Evolutionary conservation across 2,888 invertebrate species (phyloP), one percentile per base, ranked within the genome.

Genomic region (Ectemnius continuus): DNA sequence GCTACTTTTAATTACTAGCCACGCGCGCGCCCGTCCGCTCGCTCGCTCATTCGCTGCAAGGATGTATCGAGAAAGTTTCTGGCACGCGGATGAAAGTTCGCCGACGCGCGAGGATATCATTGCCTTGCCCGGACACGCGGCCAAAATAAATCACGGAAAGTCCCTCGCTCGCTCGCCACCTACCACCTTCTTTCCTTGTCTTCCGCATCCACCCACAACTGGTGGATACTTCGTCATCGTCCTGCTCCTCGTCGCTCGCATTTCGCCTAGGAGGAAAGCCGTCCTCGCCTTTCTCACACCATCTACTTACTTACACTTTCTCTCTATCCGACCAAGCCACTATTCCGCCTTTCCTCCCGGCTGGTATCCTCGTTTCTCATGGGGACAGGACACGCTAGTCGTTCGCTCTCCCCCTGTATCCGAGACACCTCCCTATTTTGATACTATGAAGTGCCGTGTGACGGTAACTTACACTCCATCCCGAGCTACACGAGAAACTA

Each of bases 1-100:
- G 82, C 79, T 81, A 84, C 76, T 84, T 85, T 85, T 85, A 85
- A 85, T 85, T 85, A 85, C 82, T 76, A 70, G 36, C 36, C 36
- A 36, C 36, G 36, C 8, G 36, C 36, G 36, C 36, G 36, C 5
- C 6, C 36, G 4, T 0, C 0, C 36, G 5, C 4, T 1, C 8
- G 8, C 36, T 36, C 36, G 36, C 5, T 6, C 70, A 63, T 63
- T 76, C 16, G 60, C 72, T 66, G 76, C 76, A 73, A 76, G 81
- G 80, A 84, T 85, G 83, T 84, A 85, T 85, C 84, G 83, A 76
- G 81, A 84, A 85, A 85, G 82, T 84, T 85, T 81, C 73, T 67
- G 60, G 60, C 73, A 69, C 78, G 68, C 67, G 71, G 72, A 63
- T 47, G 68, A 66, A 76, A 81, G 68, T 76, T 79, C 11, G 65